Evolutionary conservation across 37 sponge, comb jelly and placozoan species (phyloP).

Genomic region (Lycopodina hypogea): DNA sequence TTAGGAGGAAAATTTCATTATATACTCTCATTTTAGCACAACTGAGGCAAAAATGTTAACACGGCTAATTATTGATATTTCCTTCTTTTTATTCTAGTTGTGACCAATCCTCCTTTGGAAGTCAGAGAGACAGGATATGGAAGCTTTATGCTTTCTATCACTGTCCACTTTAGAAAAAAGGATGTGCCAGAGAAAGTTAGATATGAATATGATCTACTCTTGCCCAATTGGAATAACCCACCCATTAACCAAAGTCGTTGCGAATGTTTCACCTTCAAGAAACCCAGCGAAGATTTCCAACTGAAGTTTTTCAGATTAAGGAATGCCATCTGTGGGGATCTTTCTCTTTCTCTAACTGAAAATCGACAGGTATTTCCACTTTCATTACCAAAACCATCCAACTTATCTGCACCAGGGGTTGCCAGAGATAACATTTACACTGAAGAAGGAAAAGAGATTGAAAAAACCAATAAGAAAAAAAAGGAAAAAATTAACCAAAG

Average conservation of each 20-base stretch:
- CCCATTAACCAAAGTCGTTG: conserved; percentile 88
- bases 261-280: conserved; percentile 94
- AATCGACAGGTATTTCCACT: conserved; percentile 21
- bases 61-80: too few relatives aligned
- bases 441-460: conserved; percentile 37
- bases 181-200: conserved; percentile 85
- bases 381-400: neutral
- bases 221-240: conserved; percentile 86
- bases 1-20: neutral
- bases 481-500: conserved; percentile 29
- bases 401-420: conserved; percentile 49
- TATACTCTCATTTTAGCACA: neutral
- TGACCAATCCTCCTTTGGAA: conserved; percentile 98
- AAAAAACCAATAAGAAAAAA: conserved; percentile 27
- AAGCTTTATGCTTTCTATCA: conserved; percentile 88
- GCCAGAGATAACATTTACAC: conserved; percentile 30
- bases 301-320: conserved; percentile 77
- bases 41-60: too few relatives aligned
- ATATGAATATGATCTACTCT: conserved; percentile 90
- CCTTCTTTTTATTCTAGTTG: conserved; percentile 41
- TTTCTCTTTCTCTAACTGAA: neutral
- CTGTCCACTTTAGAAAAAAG: conserved; percentile 91
- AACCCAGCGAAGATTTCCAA: conserved; percentile 88
- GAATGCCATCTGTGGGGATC: conserved; percentile 49
- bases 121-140: conserved; percentile 98